Conservation (phyloP, 2,113 vertebrate genomes). For the Trichomycterus rosablanca region DNA sequence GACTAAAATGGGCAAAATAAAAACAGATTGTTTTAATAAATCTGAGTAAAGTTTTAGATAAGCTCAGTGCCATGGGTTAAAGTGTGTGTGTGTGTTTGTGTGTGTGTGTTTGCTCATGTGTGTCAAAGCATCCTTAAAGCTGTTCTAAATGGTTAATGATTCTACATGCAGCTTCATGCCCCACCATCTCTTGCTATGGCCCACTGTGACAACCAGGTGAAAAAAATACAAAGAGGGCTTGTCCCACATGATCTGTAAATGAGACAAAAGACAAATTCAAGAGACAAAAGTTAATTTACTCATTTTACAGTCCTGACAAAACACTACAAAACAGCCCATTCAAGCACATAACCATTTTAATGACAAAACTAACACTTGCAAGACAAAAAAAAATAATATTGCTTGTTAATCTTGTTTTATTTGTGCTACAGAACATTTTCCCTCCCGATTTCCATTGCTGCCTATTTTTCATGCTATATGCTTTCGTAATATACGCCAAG, state of each 20-base stretch:
- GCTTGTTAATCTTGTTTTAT: too few relatives aligned
- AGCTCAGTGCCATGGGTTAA: not conserved
- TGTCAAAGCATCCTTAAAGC: not conserved
- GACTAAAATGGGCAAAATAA: too few relatives aligned
- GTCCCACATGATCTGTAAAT: slow-evolving; percentile 36
- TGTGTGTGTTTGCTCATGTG: too few relatives aligned
- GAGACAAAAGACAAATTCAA: slow-evolving; percentile 30
- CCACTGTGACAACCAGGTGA: slow-evolving; percentile 49
- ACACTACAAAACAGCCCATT: slow-evolving; percentile 31
- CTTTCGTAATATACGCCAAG: too few relatives aligned
- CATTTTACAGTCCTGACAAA: slow-evolving; percentile 14
- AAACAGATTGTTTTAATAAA: too few relatives aligned
- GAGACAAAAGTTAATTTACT: slow-evolving; percentile 44
- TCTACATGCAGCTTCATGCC: slow-evolving; percentile 52
- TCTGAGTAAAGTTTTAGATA: too few relatives aligned
- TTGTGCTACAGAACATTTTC: too few relatives aligned
- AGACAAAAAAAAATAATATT: too few relatives aligned
- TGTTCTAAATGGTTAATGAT: slow-evolving; percentile 36
- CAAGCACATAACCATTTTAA: slow-evolving; percentile 16
- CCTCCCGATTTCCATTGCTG: too few relatives aligned
- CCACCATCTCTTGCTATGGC: slow-evolving; percentile 29
- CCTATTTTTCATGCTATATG: too few relatives aligned
- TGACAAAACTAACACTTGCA: too few relatives aligned
- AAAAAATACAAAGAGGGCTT: slow-evolving; percentile 41
- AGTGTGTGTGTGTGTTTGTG: not conserved